A percentile compares a stretch with the other conserved stretches of the same genome.
These are phyloP conservation scores for Cyrtorhinus lividipennis DNA, from an alignment of 1,140 invertebrate species.

Conservation along the genomic window DNA sequence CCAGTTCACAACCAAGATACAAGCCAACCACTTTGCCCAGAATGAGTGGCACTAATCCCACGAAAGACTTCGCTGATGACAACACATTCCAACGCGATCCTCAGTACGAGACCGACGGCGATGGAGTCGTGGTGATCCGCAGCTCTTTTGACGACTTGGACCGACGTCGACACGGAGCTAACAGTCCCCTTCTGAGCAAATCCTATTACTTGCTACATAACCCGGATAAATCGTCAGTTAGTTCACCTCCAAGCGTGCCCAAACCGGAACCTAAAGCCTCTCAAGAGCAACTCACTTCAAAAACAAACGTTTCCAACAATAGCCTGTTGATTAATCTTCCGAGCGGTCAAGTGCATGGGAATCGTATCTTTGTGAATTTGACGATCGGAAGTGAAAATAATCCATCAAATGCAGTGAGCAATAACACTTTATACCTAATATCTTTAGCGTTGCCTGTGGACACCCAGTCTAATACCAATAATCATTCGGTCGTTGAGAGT, in stretches of 20 bases:
- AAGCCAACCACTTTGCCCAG: no score
- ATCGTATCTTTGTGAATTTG: slow-evolving; percentile 54
- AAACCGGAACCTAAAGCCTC: no score
- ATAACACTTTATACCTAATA: slow-evolving; percentile 51
- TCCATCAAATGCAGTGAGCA: slow-evolving; percentile 20
- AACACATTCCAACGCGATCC: background rate
- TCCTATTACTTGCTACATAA: background rate
- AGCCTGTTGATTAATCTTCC: slow-evolving; percentile 14
- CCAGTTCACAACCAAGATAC: no score
- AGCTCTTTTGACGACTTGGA: background rate
- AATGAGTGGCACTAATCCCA: no score
- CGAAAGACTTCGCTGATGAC: background rate
- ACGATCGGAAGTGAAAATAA: slow-evolving; percentile 42
- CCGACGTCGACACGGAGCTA: background rate
- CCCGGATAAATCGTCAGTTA: background rate
- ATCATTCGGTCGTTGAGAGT: slow-evolving; percentile 1
- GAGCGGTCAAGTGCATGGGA: slow-evolving; percentile 27
- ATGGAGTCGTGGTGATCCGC: background rate
- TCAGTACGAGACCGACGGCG: background rate
- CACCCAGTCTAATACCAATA: background rate
- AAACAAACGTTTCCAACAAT: no score
- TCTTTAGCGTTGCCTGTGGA: slow-evolving; percentile 53
- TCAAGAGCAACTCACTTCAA: no score
- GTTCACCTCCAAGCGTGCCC: background rate
- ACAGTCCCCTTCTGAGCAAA: background rate